Conservation (phyloP, 2,888 invertebrate genomes). For the Tiliacea citrago region DNA sequence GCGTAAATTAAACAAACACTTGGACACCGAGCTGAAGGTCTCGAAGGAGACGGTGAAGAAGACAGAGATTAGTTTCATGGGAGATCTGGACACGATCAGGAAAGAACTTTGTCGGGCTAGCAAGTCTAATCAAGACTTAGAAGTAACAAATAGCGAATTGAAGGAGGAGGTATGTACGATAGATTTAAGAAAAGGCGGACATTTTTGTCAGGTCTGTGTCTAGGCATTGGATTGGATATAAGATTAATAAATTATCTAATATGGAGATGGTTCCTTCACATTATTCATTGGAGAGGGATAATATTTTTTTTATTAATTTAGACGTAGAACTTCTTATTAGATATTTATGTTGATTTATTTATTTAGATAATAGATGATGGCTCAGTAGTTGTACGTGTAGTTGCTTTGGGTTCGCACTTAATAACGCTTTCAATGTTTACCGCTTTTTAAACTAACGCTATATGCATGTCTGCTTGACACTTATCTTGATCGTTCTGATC, state of each 20-base stretch:
- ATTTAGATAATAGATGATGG: constrained; percentile 38
- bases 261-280: constrained; percentile 38
- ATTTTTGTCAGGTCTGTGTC: not conserved
- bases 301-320: constrained; percentile 25
- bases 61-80: constrained; percentile 83
- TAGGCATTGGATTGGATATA: not conserved
- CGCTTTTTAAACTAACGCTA: constrained; percentile 68
- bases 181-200: not conserved
- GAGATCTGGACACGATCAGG: constrained; percentile 88
- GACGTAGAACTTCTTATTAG: constrained; percentile 17
- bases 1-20: constrained; percentile 80
- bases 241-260: constrained; percentile 36
- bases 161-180: constrained; percentile 91
- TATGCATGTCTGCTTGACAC: constrained; percentile 74
- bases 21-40: constrained; percentile 88
- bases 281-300: constrained; percentile 36
- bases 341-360: constrained; percentile 34
- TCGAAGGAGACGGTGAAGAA: constrained; percentile 86
- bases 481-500: constrained; percentile 61
- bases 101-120: constrained; percentile 88
- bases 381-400: constrained; percentile 63
- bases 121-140: constrained; percentile 91
- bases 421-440: constrained; percentile 75
- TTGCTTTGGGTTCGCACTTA: constrained; percentile 69
- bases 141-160: constrained; percentile 93